Percentiles rank a stretch among this genome's conserved stretches.
Conservation (phyloP, 2,113 vertebrate genomes). For the Acinonyx jubatus region DNA sequence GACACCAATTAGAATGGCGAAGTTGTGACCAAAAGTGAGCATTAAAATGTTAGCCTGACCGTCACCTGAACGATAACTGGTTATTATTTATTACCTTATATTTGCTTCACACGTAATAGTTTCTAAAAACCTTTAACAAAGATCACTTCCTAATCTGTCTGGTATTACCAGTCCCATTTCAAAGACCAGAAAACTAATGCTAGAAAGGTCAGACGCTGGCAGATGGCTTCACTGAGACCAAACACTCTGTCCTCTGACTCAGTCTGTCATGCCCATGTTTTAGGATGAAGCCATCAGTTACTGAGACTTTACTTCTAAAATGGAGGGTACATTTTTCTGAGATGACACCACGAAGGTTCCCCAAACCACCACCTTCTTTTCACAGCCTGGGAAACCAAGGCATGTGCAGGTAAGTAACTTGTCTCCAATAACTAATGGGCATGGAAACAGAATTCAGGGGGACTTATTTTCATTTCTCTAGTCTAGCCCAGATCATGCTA, state of each 20-base stretch:
- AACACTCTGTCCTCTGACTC: not conserved
- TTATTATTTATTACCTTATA: not conserved
- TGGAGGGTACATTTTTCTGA: not conserved
- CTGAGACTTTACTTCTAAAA: not conserved
- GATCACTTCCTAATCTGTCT: not conserved
- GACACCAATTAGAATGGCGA: constrained; percentile 14
- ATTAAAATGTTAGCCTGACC: not conserved
- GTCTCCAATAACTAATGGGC: not conserved
- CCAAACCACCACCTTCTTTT: not conserved
- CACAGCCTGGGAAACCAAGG: not conserved
- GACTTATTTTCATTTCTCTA: not conserved
- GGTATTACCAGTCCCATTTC: not conserved
- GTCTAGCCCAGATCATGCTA: not conserved
- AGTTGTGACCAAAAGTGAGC: not conserved
- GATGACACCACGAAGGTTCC: not conserved
- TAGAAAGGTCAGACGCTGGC: not conserved
- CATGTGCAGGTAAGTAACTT: not conserved
- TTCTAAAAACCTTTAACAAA: not conserved
- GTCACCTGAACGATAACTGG: not conserved
- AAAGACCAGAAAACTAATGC: not conserved
- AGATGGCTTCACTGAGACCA: not conserved
- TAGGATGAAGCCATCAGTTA: not conserved
- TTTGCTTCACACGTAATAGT: not conserved
- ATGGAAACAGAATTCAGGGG: constrained; percentile 1
- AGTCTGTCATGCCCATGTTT: not conserved